Conservation (phyloP, 2,113 vertebrate species). For the Loxodonta africana region DNA sequence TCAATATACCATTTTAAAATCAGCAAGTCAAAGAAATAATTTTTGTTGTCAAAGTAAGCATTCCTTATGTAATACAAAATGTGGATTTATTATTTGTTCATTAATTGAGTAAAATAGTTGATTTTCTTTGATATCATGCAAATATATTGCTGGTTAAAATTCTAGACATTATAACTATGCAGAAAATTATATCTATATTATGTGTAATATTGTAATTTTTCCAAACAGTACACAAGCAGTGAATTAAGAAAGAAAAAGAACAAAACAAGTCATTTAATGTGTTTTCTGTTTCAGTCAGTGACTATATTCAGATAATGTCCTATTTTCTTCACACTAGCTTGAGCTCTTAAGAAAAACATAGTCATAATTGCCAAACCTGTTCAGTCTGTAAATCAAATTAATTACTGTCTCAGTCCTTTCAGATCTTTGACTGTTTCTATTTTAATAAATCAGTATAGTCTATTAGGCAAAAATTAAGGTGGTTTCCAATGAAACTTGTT, state of each 20-base stretch:
- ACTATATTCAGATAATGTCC: not conserved
- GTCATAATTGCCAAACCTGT: not conserved
- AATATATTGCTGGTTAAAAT: not conserved
- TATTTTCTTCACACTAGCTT: not conserved
- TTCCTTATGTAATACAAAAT: not conserved
- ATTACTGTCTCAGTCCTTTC: slow-evolving; percentile 42
- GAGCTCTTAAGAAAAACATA: not conserved
- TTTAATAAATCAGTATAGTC: not conserved
- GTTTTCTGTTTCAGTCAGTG: not conserved
- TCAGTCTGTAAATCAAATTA: slow-evolving; percentile 8
- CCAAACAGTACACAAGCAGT: not conserved
- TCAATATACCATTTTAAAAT: not conserved
- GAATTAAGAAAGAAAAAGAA: not conserved
- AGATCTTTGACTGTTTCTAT: not conserved
- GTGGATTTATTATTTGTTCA: not conserved
- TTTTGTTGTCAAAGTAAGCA: not conserved
- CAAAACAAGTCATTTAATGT: not conserved
- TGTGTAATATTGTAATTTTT: not conserved
- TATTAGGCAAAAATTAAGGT: not conserved
- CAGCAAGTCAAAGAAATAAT: not conserved
- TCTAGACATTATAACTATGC: not conserved
- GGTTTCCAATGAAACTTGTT: slow-evolving; percentile 4
- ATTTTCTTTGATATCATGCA: not conserved
- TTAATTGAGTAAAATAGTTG: not conserved
- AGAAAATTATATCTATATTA: not conserved